These are phyloP conservation scores for Acleris literana DNA, from an alignment of 2,888 invertebrate species.

Conservation along the genomic window DNA sequence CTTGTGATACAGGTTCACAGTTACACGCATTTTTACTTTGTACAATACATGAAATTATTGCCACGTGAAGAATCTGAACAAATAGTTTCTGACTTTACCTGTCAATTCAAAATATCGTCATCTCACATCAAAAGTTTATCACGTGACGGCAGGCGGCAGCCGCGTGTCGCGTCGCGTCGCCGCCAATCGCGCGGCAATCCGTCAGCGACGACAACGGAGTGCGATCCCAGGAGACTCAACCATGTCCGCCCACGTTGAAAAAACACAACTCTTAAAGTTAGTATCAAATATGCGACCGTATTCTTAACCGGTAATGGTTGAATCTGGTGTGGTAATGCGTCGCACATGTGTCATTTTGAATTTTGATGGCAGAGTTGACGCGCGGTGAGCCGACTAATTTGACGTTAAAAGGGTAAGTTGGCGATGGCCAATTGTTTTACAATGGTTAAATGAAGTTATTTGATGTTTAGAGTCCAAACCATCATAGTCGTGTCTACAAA, in stretches of 20 bases:
- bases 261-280: no score
- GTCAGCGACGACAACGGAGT: conserved; percentile 48
- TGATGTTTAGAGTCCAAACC: no score
- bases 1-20: no score
- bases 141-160: conserved; percentile 32
- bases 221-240: neutral
- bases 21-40: no score
- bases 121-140: conserved; percentile 37
- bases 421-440: neutral
- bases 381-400: conserved; percentile 59
- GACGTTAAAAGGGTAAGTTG: conserved; percentile 37
- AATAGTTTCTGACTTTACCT: neutral
- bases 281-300: no score
- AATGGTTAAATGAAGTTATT: neutral
- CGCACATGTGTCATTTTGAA: no score
- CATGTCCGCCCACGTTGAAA: neutral
- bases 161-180: conserved; percentile 50
- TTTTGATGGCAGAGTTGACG: conserved; percentile 19
- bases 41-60: no score
- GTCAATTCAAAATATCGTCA: conserved; percentile 1
- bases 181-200: conserved; percentile 69
- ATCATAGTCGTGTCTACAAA: no score
- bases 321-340: no score
- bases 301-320: no score
- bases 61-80: no score